phyloP scores from a whole-genome alignment of 1,140 invertebrate species.

The Euschistus heros region DNA sequence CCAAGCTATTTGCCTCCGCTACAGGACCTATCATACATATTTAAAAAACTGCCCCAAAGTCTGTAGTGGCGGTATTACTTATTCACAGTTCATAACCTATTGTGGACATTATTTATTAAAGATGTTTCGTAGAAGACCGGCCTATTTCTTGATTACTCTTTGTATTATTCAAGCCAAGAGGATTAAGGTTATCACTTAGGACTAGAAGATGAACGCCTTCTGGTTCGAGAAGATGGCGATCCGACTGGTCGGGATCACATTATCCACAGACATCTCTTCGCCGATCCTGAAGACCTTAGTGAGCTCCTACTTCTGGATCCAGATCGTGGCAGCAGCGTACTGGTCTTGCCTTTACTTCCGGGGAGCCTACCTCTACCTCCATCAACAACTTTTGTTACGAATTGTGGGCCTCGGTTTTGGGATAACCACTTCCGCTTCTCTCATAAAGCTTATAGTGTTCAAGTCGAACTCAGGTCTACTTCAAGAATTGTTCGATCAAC shows the following conservation, averaged over 20 bases:
- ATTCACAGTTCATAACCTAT: too few relatives aligned
- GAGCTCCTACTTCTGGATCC: neutral
- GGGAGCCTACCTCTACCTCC: neutral
- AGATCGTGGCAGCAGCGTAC: neutral
- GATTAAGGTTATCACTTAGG: too few relatives aligned
- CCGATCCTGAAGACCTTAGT: neutral
- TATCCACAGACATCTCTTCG: neutral
- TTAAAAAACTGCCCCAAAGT: too few relatives aligned
- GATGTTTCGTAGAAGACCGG: too few relatives aligned
- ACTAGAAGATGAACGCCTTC: too few relatives aligned
- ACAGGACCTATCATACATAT: too few relatives aligned
- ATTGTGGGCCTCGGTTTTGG: neutral
- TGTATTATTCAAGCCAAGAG: too few relatives aligned
- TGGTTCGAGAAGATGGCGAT: neutral
- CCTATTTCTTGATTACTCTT: too few relatives aligned
- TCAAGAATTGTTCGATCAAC: neutral
- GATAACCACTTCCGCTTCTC: neutral
- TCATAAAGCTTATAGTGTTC: neutral
- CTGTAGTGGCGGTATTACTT: too few relatives aligned
- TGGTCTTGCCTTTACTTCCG: neutral
- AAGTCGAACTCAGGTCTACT: neutral
- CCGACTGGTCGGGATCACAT: neutral
- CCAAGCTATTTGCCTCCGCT: too few relatives aligned
- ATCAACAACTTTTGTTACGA: neutral
- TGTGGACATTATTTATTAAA: too few relatives aligned